A percentile compares a stretch with the other conserved stretches of the same genome.
These are phyloP conservation scores for Ephialtes manifestator DNA, from an alignment of 2,888 invertebrate genomes.

Conservation along the genomic window DNA sequence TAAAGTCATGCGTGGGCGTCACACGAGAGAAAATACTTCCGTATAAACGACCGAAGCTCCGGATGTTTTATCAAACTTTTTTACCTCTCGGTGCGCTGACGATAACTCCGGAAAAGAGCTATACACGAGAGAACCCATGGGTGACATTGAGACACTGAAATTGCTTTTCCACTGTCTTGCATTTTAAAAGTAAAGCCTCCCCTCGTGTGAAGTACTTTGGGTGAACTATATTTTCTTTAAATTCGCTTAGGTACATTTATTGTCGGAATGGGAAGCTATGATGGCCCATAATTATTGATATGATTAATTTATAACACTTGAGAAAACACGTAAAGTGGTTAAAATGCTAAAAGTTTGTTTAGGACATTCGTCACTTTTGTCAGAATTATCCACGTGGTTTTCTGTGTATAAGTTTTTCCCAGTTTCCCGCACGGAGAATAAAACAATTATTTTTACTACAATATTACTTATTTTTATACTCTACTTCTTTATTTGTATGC, in stretches of 20 bases:
- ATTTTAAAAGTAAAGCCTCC: slow-evolving; percentile 45
- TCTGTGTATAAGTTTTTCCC: too few relatives aligned
- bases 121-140: slow-evolving; percentile 28
- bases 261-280: not conserved
- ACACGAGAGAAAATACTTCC: slow-evolving; percentile 58
- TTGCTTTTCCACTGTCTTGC: slow-evolving; percentile 63
- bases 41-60: slow-evolving; percentile 62
- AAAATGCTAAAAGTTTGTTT: not conserved
- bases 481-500: too few relatives aligned
- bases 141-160: slow-evolving; percentile 64
- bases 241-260: slow-evolving; percentile 25
- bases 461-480: too few relatives aligned
- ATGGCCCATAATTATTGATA: not conserved
- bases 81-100: slow-evolving; percentile 35
- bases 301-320: not conserved
- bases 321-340: not conserved
- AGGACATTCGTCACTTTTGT: too few relatives aligned
- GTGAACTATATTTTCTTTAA: slow-evolving; percentile 17
- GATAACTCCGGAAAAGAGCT: slow-evolving; percentile 6
- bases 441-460: too few relatives aligned
- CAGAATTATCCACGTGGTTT: too few relatives aligned
- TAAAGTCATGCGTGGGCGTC: slow-evolving; percentile 2
- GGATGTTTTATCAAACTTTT: slow-evolving; percentile 66
- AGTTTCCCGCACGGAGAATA: too few relatives aligned
- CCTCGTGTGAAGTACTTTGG: slow-evolving; percentile 11